These are phyloP conservation scores for Noturus placidus DNA, from an alignment of 2,113 vertebrate genomes.

Conservation along the genomic window DNA sequence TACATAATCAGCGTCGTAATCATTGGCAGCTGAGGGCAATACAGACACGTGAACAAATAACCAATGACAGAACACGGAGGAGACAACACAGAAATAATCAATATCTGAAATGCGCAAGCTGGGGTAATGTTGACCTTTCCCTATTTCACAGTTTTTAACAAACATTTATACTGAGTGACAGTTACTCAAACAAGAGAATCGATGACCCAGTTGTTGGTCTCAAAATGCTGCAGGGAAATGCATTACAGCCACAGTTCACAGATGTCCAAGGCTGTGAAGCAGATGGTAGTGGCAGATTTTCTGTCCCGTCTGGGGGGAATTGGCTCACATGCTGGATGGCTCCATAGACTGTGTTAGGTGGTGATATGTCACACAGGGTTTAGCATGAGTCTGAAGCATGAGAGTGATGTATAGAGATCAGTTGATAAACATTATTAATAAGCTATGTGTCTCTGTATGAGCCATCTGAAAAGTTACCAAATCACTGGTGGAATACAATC, in stretches of 20 bases:
- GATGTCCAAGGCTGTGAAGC: background rate
- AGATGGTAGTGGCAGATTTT: background rate
- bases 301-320: background rate
- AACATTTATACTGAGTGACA: too few relatives aligned
- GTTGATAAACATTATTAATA: background rate
- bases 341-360: background rate
- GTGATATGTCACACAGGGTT: background rate
- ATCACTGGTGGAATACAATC: background rate
- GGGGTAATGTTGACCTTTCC: too few relatives aligned
- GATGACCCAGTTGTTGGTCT: too few relatives aligned
- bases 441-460: background rate
- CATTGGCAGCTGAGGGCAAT: too few relatives aligned
- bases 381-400: background rate
- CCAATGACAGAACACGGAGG: too few relatives aligned
- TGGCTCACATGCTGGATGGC: background rate
- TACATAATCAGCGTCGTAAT: too few relatives aligned
- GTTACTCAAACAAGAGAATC: too few relatives aligned
- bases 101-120: too few relatives aligned
- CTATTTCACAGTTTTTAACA: too few relatives aligned
- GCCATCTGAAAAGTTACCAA: background rate
- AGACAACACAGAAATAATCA: too few relatives aligned
- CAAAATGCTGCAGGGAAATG: background rate
- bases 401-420: background rate
- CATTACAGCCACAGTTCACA: background rate
- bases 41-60: too few relatives aligned